These are phyloP conservation scores for Caenorhabditis uteleia DNA, from an alignment of 2,888 invertebrate species.

Conservation along the genomic window DNA sequence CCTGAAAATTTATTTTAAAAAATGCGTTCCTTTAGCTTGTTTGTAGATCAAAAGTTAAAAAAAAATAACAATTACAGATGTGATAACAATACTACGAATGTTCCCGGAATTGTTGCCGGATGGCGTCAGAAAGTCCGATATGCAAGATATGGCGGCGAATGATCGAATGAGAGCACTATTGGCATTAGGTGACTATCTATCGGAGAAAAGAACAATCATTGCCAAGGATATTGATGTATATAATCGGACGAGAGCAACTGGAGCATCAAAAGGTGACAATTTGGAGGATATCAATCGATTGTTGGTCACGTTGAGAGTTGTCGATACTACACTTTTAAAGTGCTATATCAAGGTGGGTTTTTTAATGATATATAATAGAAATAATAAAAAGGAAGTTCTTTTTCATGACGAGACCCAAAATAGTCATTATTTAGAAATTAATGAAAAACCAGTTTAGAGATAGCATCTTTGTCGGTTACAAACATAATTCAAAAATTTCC, in stretches of 20 bases:
- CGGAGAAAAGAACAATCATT: conserved; percentile 71
- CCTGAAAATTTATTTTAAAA: neutral
- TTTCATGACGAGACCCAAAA: too few relatives aligned
- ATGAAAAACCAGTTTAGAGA: neutral
- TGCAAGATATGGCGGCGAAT: conserved; percentile 53
- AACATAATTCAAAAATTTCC: too few relatives aligned
- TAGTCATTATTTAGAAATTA: conserved; percentile 5
- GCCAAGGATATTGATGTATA: conserved; percentile 29
- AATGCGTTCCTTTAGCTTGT: neutral
- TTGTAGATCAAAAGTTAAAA: neutral
- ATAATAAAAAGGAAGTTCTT: neutral
- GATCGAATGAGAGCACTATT: conserved; percentile 81
- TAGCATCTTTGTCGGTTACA: too few relatives aligned
- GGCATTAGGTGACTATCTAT: conserved; percentile 88
- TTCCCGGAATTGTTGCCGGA: conserved; percentile 85
- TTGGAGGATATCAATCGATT: conserved; percentile 20
- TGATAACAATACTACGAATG: conserved; percentile 90
- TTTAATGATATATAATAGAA: neutral
- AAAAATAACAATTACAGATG: conserved; percentile 75
- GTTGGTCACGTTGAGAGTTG: conserved; percentile 81
- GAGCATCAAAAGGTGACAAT: conserved; percentile 12
- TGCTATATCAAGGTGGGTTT: conserved; percentile 86
- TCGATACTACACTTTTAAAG: conserved; percentile 94
- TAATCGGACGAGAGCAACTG: conserved; percentile 11
- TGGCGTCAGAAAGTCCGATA: conserved; percentile 10